Evolutionary conservation across 2,888 invertebrate genomes (phyloP).

Genomic region (Globia sparganii): DNA sequence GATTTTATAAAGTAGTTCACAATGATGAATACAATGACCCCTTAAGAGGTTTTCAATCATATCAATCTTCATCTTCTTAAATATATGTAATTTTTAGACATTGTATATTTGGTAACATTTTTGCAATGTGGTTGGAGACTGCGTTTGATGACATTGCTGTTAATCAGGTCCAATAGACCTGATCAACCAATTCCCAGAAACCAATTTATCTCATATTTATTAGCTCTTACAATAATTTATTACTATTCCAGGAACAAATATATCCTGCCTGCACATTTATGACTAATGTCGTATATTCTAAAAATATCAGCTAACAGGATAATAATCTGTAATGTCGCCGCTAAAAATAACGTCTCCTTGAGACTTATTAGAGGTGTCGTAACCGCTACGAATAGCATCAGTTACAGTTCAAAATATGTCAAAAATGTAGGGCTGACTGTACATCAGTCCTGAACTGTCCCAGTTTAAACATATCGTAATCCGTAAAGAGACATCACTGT

Average conservation of each 20-base stretch:
- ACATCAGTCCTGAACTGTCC: slow-evolving; percentile 44
- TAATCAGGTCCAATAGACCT: not conserved
- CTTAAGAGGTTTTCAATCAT: not conserved
- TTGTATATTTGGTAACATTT: not conserved
- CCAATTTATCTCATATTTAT: slow-evolving; percentile 4
- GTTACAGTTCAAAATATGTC: slow-evolving; percentile 35
- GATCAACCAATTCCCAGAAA: slow-evolving; percentile 17
- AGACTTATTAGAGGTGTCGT: slow-evolving; percentile 8
- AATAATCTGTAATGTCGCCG: slow-evolving; percentile 15
- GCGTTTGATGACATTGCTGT: not conserved
- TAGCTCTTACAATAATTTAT: not conserved
- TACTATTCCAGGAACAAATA: slow-evolving; percentile 31
- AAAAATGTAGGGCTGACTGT: slow-evolving; percentile 42
- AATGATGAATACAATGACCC: not conserved
- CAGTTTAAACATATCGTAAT: slow-evolving; percentile 66
- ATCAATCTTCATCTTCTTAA: not conserved
- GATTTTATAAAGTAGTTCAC: not conserved
- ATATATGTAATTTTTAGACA: not conserved
- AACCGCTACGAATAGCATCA: slow-evolving; percentile 30
- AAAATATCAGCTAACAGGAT: slow-evolving; percentile 36
- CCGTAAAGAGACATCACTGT: slow-evolving; percentile 79
- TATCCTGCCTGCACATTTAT: slow-evolving; percentile 29
- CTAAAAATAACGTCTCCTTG: slow-evolving; percentile 31
- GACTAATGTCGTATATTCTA: slow-evolving; percentile 21
- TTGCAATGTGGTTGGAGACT: not conserved